phyloP scores from a whole-genome alignment of 2,888 invertebrate genomes.

The Tanaodytes sp. region DNA sequence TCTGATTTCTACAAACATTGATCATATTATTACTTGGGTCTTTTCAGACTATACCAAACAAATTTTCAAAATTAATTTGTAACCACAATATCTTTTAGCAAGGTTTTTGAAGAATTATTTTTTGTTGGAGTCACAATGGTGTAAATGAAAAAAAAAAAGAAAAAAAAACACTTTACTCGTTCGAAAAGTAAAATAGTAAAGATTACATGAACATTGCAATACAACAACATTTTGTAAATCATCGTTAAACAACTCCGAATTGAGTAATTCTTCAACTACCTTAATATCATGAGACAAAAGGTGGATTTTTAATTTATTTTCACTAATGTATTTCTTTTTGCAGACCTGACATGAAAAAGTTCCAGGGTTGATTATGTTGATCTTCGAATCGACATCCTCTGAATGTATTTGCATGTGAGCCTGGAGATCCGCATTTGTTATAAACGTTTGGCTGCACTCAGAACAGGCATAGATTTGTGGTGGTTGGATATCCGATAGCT shows the following conservation, averaged over 20 bases:
- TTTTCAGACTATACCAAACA: no score
- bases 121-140: no score
- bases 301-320: slow-evolving; percentile 66
- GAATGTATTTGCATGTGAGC: slow-evolving; percentile 58
- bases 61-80: no score
- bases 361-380: slow-evolving; percentile 42
- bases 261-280: slow-evolving; percentile 58
- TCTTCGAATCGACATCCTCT: slow-evolving; percentile 44
- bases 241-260: no score
- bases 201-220: no score
- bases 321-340: slow-evolving; percentile 66
- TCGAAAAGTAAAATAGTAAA: no score
- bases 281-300: slow-evolving; percentile 66
- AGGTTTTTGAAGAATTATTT: no score
- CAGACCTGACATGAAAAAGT: slow-evolving; percentile 66
- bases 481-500: slow-evolving; percentile 54
- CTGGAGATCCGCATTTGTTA: slow-evolving; percentile 52
- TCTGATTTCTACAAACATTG: slow-evolving; percentile 55
- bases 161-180: no score
- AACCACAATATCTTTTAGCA: no score
- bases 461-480: slow-evolving; percentile 57
- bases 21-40: no score
- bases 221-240: no score
- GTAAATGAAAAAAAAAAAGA: no score
- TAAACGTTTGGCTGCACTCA: slow-evolving; percentile 59